Evolutionary conservation across 2,888 invertebrate species (phyloP).

Genomic region (Troides helena): DNA sequence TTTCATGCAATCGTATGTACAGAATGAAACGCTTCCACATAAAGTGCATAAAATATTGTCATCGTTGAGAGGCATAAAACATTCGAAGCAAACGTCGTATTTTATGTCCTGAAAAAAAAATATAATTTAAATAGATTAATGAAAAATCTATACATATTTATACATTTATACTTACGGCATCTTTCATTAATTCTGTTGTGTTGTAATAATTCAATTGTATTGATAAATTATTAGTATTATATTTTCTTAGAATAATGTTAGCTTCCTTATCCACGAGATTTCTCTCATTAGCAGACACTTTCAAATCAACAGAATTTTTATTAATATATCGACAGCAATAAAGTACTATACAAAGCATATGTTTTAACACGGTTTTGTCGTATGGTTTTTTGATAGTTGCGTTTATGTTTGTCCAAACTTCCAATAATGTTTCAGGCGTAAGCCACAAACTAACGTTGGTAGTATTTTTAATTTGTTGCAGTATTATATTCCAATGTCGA

Average conservation of each 20-base stretch:
- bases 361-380: slow-evolving; percentile 49
- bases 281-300: slow-evolving; percentile 46
- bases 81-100: slow-evolving; percentile 68
- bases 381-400: slow-evolving; percentile 45
- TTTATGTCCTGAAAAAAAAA: slow-evolving; percentile 52
- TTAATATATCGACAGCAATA: slow-evolving; percentile 40
- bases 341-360: slow-evolving; percentile 56
- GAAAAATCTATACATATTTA: not conserved
- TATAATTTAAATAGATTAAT: not conserved
- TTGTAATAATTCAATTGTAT: slow-evolving; percentile 50
- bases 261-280: slow-evolving; percentile 51
- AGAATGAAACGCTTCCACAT: slow-evolving; percentile 60
- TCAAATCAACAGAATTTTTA: slow-evolving; percentile 15
- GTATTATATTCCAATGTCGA: slow-evolving; percentile 64
- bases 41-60: slow-evolving; percentile 47
- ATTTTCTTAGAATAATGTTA: slow-evolving; percentile 39
- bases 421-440: slow-evolving; percentile 50
- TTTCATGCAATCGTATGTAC: slow-evolving; percentile 55
- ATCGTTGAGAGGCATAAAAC: slow-evolving; percentile 51
- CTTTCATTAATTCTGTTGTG: slow-evolving; percentile 18
- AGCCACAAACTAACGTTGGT: slow-evolving; percentile 57
- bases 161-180: slow-evolving; percentile 35
- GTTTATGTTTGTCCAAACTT: slow-evolving; percentile 63
- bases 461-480: slow-evolving; percentile 55
- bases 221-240: slow-evolving; percentile 48